These are phyloP conservation scores for Diacarnus erythraeanus DNA, from an alignment of 37 sponge, comb jelly and placozoan species.

Conservation along the genomic window DNA sequence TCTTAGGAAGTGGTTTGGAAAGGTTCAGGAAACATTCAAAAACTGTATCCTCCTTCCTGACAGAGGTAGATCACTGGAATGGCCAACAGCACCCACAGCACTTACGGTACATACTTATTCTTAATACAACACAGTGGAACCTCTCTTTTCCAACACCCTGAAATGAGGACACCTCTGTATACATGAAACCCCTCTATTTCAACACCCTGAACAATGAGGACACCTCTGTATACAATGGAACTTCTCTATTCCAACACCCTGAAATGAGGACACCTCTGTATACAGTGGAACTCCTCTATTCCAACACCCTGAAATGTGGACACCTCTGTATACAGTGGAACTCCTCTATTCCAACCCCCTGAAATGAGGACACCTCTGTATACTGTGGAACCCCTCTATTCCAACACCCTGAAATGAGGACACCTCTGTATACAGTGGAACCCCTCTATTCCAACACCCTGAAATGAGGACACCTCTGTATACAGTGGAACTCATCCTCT, in stretches of 20 bases:
- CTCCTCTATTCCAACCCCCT: too few relatives aligned
- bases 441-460: too few relatives aligned
- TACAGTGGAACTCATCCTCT: too few relatives aligned
- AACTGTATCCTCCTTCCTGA: constrained; percentile 32
- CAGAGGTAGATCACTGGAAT: constrained; percentile 26
- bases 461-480: too few relatives aligned
- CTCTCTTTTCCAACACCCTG: too few relatives aligned
- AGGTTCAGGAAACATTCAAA: constrained; percentile 42
- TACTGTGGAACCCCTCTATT: too few relatives aligned
- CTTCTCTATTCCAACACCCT: neutral
- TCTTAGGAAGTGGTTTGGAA: constrained; percentile 26
- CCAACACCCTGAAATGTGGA: too few relatives aligned
- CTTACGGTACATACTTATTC: constrained; percentile 34
- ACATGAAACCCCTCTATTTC: too few relatives aligned
- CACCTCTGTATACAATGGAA: neutral
- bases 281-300: neutral
- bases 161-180: neutral
- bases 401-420: too few relatives aligned
- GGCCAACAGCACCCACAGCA: constrained; percentile 51
- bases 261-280: neutral
- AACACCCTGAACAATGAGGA: neutral
- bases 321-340: too few relatives aligned
- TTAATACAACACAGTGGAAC: neutral
- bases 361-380: too few relatives aligned
- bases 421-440: too few relatives aligned